Conservation (phyloP, 1,140 invertebrate species). For the Lasioglossum baleicum region DNA sequence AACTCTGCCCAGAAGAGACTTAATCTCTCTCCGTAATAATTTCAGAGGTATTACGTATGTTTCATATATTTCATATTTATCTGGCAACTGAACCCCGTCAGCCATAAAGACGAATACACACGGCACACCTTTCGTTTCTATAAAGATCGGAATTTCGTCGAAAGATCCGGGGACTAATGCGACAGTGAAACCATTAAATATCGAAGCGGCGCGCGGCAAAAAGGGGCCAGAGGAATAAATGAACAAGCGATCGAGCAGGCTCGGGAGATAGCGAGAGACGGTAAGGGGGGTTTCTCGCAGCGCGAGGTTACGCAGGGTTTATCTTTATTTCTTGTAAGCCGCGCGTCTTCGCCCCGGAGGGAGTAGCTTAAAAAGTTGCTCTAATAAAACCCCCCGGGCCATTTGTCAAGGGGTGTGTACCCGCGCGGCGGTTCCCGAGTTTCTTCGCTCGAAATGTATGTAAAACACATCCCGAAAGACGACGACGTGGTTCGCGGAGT, state of each 20-base stretch:
- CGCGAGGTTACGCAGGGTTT: slow-evolving; percentile 58
- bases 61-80: too few species aligned
- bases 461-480: slow-evolving; percentile 74
- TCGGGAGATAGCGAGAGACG: neutral
- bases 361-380: slow-evolving; percentile 71
- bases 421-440: slow-evolving; percentile 41
- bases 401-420: slow-evolving; percentile 74
- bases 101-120: too few species aligned
- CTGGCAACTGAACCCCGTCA: too few species aligned
- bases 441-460: slow-evolving; percentile 71
- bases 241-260: neutral
- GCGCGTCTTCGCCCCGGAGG: slow-evolving; percentile 44
- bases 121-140: too few species aligned
- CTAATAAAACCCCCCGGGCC: slow-evolving; percentile 75
- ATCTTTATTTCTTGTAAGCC: slow-evolving; percentile 73
- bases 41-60: too few species aligned
- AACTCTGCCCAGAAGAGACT: too few species aligned
- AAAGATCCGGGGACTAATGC: too few species aligned
- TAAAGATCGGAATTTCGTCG: too few species aligned
- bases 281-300: too few species aligned
- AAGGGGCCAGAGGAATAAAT: neutral
- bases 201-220: neutral
- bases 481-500: slow-evolving; percentile 54
- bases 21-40: too few species aligned
- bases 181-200: neutral